phyloP scores from a whole-genome alignment of 2,797 vertebrate genomes.

The Enteromius radiatus region DNA sequence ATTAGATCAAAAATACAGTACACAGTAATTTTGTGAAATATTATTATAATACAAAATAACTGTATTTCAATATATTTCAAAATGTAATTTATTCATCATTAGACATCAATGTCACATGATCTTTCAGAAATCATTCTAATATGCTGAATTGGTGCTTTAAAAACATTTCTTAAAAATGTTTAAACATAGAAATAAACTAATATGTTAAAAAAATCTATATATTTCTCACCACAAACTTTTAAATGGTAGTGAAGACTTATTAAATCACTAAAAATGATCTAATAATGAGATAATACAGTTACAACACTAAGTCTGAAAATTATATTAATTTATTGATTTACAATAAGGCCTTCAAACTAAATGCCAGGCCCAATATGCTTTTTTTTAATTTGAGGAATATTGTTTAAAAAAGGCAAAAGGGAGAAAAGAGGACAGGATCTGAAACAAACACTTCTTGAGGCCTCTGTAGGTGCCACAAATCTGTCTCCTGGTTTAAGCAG shows the following conservation, averaged over 20 bases:
- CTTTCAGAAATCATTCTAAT: not conserved
- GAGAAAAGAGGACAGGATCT: not conserved
- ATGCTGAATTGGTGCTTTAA: not conserved
- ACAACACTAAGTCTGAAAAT: not conserved
- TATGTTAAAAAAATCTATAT: no score
- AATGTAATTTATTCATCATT: not conserved
- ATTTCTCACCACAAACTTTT: not conserved
- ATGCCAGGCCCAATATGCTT: not conserved
- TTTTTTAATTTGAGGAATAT: not conserved
- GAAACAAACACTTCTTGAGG: not conserved
- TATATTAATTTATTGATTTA: not conserved
- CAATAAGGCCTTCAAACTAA: not conserved
- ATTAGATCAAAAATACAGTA: not conserved
- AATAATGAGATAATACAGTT: not conserved
- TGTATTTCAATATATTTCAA: not conserved
- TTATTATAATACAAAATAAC: not conserved
- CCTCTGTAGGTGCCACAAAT: conserved; percentile 4
- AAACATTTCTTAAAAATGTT: not conserved
- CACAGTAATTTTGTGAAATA: not conserved
- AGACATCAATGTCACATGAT: not conserved
- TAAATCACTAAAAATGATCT: not conserved
- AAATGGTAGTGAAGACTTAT: not conserved
- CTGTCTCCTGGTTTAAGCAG: not conserved
- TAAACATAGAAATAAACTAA: not conserved
- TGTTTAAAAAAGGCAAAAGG: not conserved